Evolutionary conservation across 1,140 invertebrate species (phyloP), one percentile per base, ranked within the genome.

Genomic region (Asbolus verrucosus): DNA sequence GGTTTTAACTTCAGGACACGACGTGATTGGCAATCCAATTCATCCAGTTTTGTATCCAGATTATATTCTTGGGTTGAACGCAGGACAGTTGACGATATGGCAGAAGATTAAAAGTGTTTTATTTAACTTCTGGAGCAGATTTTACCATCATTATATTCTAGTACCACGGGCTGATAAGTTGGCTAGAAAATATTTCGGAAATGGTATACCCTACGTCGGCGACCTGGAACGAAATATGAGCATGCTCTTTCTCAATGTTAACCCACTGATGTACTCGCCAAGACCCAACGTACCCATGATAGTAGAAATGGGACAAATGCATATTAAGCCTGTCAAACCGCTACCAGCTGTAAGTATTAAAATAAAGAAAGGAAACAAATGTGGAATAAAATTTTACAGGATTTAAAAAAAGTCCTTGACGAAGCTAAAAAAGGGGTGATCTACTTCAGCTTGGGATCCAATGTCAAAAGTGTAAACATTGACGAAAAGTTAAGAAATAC

Each of bases 361-460:
- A 14, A 21, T 9, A 19, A 15, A 13, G 8, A 39, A 33, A n/a
- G 31, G n/a, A 16, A 19, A 15, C 13, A 15, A 6, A 54, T 61
- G 2, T 16, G 60, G 27, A 31, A 9, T 38, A 59, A 33, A 54
- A 67, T 46, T 62, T n/a, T n/a, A n/a, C 24, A 78, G 74, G 77
- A 82, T 16, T 65, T 83, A 18, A 62, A 82, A 67, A 65, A 76
- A 21, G 75, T 78, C 50, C 60, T 83, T 9, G 80, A 80, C n/a
- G 70, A 75, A 18, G 67, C 80, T 4, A 74, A 77, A 30, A 74
- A 83, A 24, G 84, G 85, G 9, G 79, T 83, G 2, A 77, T 86
- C 46, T 85, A 85, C 46, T 83, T 88, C 68, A 86, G 83, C 66
- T 77, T 87, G 8, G 86, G 86, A 1, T 82, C 83, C 6, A 84